phyloP scores from a whole-genome alignment of 1,140 invertebrate species.

The Lerema accius region DNA sequence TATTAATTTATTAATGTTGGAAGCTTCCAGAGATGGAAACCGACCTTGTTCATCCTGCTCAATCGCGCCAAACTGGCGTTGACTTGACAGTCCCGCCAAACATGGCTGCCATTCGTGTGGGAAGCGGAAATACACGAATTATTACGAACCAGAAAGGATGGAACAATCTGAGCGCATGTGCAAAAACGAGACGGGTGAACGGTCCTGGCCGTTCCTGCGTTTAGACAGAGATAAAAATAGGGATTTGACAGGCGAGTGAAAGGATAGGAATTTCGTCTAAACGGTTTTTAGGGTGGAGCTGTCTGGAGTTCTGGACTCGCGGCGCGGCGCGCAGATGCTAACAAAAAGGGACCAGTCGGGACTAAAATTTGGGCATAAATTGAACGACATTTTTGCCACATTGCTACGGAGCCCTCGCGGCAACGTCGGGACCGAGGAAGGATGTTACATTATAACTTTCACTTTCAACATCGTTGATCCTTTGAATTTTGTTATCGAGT shows the following conservation, averaged over 20 bases:
- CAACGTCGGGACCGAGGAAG: constrained; percentile 23
- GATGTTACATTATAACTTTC: constrained; percentile 35
- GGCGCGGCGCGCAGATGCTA: constrained; percentile 72
- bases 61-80: constrained; percentile 78
- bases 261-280: constrained; percentile 70
- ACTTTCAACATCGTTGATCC: constrained; percentile 4
- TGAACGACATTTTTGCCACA: constrained; percentile 80
- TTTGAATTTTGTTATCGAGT: background rate
- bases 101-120: constrained; percentile 77
- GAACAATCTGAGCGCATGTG: constrained; percentile 61
- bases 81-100: constrained; percentile 79
- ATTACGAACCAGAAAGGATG: constrained; percentile 75
- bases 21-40: constrained; percentile 61
- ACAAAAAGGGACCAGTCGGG: constrained; percentile 79
- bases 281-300: constrained; percentile 81
- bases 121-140: constrained; percentile 81
- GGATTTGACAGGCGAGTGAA: constrained; percentile 65
- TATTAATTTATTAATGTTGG: constrained; percentile 40
- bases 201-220: constrained; percentile 67
- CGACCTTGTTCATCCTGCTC: constrained; percentile 75
- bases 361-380: constrained; percentile 80
- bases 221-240: constrained; percentile 71
- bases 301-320: constrained; percentile 71
- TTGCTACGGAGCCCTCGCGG: constrained; percentile 54
- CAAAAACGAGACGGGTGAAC: constrained; percentile 73